Evolutionary conservation across 2,797 vertebrate genomes (phyloP).

Genomic region (Sebastes kiyomatsui): DNA sequence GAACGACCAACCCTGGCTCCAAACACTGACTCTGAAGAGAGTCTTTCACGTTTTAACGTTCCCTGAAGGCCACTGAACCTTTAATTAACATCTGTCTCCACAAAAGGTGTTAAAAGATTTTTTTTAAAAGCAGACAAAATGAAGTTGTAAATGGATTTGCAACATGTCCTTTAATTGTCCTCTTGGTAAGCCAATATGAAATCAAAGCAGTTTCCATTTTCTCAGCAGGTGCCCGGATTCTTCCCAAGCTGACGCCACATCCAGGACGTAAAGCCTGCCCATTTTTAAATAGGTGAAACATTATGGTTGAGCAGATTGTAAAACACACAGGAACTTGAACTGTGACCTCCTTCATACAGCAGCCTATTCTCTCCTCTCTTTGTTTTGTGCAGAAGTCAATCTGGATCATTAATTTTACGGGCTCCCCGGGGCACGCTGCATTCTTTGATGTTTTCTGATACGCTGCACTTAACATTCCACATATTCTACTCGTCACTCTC

Average conservation of each 20-base stretch:
- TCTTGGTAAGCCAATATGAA: slow-evolving; percentile 29
- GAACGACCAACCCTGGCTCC: too few species aligned
- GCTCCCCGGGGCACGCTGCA: slow-evolving; percentile 50
- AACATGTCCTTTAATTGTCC: slow-evolving; percentile 41
- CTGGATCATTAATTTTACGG: slow-evolving; percentile 78
- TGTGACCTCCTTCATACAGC: slow-evolving; percentile 69
- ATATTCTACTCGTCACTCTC: slow-evolving; percentile 62
- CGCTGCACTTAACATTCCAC: slow-evolving; percentile 77
- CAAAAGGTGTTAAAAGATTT: not conserved
- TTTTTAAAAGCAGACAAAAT: not conserved
- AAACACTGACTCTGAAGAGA: too few species aligned
- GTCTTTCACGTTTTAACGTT: too few species aligned
- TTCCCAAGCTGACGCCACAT: slow-evolving; percentile 34
- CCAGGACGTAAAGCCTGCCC: slow-evolving; percentile 48
- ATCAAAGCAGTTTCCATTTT: slow-evolving; percentile 45
- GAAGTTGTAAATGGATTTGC: slow-evolving; percentile 23
- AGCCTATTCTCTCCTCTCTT: slow-evolving; percentile 67
- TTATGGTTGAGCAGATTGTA: slow-evolving; percentile 69
- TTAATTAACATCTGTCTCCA: not conserved
- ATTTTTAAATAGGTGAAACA: slow-evolving; percentile 71
- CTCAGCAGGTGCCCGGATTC: slow-evolving; percentile 44
- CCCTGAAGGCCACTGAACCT: not conserved
- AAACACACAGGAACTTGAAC: slow-evolving; percentile 71
- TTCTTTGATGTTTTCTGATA: slow-evolving; percentile 77
- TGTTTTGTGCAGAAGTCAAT: slow-evolving; percentile 64